phyloP scores from a whole-genome alignment of 2,797 vertebrate genomes.

The Manis crassicaudata region DNA sequence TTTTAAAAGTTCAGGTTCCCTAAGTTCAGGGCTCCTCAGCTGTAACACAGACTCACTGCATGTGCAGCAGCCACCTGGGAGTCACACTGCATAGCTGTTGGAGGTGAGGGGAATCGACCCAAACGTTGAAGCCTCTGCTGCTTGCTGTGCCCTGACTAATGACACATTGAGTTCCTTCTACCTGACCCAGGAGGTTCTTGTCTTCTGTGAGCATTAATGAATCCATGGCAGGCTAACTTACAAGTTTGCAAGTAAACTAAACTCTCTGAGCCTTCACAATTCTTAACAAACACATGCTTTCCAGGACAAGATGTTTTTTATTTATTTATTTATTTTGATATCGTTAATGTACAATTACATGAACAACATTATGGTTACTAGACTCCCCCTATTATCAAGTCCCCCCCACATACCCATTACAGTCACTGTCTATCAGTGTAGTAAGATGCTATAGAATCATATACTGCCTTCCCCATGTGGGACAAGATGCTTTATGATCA shows the following conservation, averaged over 20 bases:
- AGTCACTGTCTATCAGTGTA: too few relatives aligned
- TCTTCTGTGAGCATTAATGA: not conserved
- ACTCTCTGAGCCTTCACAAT: not conserved
- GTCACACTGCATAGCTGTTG: rapidly evolving
- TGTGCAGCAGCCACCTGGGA: not conserved
- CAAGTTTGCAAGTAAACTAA: not conserved
- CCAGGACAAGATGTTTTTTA: not conserved
- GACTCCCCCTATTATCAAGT: too few relatives aligned
- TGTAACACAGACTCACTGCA: not conserved
- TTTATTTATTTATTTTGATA: too few relatives aligned
- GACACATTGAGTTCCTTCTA: not conserved
- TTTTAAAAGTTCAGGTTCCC: conserved; percentile 14
- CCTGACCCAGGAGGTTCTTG: not conserved
- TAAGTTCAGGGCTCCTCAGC: not conserved
- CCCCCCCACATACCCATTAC: too few relatives aligned
- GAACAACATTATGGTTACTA: too few relatives aligned
- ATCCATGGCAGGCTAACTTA: not conserved
- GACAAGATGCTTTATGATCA: too few relatives aligned
- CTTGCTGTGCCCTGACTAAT: not conserved
- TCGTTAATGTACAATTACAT: too few relatives aligned
- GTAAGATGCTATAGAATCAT: too few relatives aligned
- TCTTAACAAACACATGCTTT: not conserved
- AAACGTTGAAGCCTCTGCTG: not conserved
- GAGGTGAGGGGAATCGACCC: not conserved
- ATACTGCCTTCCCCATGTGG: too few relatives aligned